A percentile compares a stretch with the other conserved stretches of the same genome.
Conservation (phyloP, 2,888 invertebrate species). For the Agriopis leucophaearia region DNA sequence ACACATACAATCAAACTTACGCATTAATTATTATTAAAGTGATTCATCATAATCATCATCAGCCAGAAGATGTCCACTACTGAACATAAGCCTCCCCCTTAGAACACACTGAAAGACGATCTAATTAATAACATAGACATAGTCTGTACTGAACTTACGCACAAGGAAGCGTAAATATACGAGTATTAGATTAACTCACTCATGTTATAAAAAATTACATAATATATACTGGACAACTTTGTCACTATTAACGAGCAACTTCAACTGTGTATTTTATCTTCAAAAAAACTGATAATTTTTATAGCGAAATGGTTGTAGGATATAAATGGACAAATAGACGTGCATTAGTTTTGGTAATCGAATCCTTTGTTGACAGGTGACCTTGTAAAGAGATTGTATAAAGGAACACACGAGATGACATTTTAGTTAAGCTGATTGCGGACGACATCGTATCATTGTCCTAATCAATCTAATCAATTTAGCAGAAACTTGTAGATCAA, state of each 20-base stretch:
- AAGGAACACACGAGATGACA: conserved; percentile 41
- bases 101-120: background rate
- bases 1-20: too few species aligned
- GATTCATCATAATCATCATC: too few species aligned
- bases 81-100: too few species aligned
- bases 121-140: conserved; percentile 11
- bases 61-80: too few species aligned
- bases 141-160: conserved; percentile 4
- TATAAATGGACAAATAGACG: background rate
- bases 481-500: conserved; percentile 17
- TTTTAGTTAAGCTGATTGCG: conserved; percentile 29
- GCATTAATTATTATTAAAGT: too few species aligned
- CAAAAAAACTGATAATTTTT: background rate
- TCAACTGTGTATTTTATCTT: background rate
- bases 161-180: conserved; percentile 26
- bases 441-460: conserved; percentile 11
- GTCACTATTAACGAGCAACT: conserved; percentile 1
- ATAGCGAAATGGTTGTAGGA: conserved; percentile 18
- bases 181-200: conserved; percentile 4
- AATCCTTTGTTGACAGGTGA: conserved; percentile 39
- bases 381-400: conserved; percentile 47
- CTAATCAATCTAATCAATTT: conserved; percentile 19
- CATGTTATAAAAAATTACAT: background rate
- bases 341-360: conserved; percentile 30
- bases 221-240: background rate